Conservation (phyloP, 2,888 invertebrate species). For the Caenorhabditis drosophilae region DNA sequence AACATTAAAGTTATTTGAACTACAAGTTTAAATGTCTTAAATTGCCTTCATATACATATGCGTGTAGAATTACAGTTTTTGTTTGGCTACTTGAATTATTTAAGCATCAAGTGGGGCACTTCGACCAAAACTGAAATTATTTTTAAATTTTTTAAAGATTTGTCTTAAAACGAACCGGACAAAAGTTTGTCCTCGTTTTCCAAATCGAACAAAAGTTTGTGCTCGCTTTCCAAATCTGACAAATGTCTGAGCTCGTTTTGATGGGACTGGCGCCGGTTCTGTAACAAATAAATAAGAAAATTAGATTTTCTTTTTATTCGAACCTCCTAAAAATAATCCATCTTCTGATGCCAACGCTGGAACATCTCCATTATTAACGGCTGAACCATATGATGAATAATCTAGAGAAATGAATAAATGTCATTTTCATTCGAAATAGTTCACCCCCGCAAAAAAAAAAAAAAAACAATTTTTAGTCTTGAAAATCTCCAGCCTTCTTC, state of each 20-base stretch:
- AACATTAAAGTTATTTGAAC: no score
- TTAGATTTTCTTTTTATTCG: no score
- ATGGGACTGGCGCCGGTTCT: constrained; percentile 31
- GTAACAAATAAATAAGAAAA: no score
- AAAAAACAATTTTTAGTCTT: neutral
- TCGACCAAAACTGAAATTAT: constrained; percentile 16
- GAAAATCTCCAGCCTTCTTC: neutral
- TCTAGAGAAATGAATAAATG: constrained; percentile 6
- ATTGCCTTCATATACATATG: no score
- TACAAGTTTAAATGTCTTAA: no score
- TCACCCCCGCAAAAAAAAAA: no score
- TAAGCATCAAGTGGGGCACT: constrained; percentile 27
- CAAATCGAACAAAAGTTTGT: constrained; percentile 37
- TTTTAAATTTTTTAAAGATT: neutral
- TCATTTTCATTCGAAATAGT: no score
- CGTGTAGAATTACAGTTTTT: no score
- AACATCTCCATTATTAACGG: no score
- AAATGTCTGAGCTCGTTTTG: constrained; percentile 36
- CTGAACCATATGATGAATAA: neutral
- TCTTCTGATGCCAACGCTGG: no score
- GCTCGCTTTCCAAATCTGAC: constrained; percentile 39
- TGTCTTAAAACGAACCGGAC: constrained; percentile 6
- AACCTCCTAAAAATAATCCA: no score
- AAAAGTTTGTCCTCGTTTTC: constrained; percentile 37
- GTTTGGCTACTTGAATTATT: no score